phyloP scores from a whole-genome alignment of 1,140 invertebrate species.

The Homalodisca vitripennis region DNA sequence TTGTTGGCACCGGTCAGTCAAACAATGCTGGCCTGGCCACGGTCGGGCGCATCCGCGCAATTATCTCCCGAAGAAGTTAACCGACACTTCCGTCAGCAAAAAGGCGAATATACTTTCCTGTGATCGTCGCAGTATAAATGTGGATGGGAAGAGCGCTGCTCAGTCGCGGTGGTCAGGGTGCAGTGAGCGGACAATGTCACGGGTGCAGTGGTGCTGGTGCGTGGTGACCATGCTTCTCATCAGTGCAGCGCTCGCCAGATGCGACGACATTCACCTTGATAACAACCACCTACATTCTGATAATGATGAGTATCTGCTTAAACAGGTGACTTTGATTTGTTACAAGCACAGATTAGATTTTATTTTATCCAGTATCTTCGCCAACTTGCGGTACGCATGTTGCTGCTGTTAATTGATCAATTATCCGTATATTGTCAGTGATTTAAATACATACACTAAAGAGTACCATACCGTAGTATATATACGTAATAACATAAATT shows the following conservation, averaged over 20 bases:
- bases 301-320: background rate
- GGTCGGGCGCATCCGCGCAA: background rate
- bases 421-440: too few species aligned
- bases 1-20: background rate
- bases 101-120: slow-evolving; percentile 14
- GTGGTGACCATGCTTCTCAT: background rate
- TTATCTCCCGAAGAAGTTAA: slow-evolving; percentile 16
- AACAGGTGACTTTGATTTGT: background rate
- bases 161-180: background rate
- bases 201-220: background rate
- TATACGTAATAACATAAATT: too few species aligned
- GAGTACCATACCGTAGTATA: too few species aligned
- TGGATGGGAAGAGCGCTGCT: background rate
- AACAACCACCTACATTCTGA: background rate
- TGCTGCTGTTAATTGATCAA: too few species aligned
- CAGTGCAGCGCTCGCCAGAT: background rate
- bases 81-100: slow-evolving; percentile 19
- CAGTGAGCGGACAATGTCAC: background rate
- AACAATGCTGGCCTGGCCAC: background rate
- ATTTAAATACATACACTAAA: too few species aligned
- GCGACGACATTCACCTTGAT: background rate
- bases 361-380: too few species aligned
- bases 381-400: too few species aligned
- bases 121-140: slow-evolving; percentile 5
- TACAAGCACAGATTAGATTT: too few species aligned